Conservation (phyloP, 1,140 invertebrate genomes). For the Pemphigus obesinymphae region DNA sequence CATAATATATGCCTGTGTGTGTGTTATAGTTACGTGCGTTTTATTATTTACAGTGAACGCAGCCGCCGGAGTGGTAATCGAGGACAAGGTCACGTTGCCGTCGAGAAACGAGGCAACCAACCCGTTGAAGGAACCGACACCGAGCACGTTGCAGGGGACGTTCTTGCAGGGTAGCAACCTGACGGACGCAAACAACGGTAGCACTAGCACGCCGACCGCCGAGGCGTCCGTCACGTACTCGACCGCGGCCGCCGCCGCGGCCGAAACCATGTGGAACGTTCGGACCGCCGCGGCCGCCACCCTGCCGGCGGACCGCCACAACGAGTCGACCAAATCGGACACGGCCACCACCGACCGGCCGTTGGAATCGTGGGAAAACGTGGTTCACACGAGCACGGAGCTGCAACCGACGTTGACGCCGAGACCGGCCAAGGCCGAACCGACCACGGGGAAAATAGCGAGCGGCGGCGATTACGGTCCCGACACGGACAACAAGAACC, state of each 20-base stretch:
- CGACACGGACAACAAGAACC: neutral
- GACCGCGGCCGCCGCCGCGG: neutral
- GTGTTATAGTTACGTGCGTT: too few species aligned
- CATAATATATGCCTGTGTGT: too few species aligned
- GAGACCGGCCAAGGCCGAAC: neutral
- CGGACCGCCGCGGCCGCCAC: neutral
- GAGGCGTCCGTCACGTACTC: neutral
- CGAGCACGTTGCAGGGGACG: slow-evolving; percentile 20
- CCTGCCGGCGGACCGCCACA: neutral
- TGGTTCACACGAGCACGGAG: neutral
- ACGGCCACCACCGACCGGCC: neutral
- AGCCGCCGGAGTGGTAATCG: neutral
- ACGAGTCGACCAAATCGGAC: neutral
- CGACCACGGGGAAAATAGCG: neutral
- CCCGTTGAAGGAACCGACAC: slow-evolving; percentile 40
- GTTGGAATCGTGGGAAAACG: neutral
- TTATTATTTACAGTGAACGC: too few species aligned
- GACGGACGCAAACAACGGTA: slow-evolving; percentile 27
- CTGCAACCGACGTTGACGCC: neutral
- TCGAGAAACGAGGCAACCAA: slow-evolving; percentile 41
- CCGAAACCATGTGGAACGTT: neutral
- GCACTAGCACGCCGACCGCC: neutral
- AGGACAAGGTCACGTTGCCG: slow-evolving; percentile 23
- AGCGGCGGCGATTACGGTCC: neutral
- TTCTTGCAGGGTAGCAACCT: slow-evolving; percentile 24